Base-by-base conservation (phyloP, 2,113 vertebrate genomes). In the Fulica atra region DNA sequence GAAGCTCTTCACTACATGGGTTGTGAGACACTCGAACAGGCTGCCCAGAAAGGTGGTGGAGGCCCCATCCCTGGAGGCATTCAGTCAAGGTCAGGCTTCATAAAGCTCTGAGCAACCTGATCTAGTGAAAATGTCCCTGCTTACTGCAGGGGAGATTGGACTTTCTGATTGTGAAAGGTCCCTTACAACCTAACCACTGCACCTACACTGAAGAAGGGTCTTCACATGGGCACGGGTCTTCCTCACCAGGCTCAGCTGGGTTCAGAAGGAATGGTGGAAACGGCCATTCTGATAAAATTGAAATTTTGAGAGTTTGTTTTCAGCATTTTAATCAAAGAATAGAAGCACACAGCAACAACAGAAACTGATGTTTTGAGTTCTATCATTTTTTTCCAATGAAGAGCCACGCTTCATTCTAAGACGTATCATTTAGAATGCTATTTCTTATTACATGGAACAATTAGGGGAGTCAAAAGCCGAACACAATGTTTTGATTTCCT, bases 401-500 rank as follows among this genome's bases (percentile, higher is more conserved):
- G 93, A 88, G 29, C 25, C 33, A 74, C 6, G 38, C 23, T 92
- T 90, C 82, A 26, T 64, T 94, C 65, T n/a, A 83, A 96, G 44
- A 33, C 10, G 0, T n/a, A 74, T 53, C 3, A 90, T 93, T 94
- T 93, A n/a, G 64, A 61, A 86, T 64, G 53, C 20, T 86, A 64
- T 76, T 93, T 83, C 48, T 86, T 92, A 86, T 72, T 90, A 79
- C 40, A 90, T 16, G 25, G 65, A 96, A 95, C 69, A 96, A 92
- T 90, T 69, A 91, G 70, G 78, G 18, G 48, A 93, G 87, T 93
- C 51, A 84, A 84, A 95, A 95, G 59, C 44, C 4, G 0, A 87
- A 94, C 25, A 79, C 53, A 87, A 86, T 84, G 91, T 92, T 96
- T 96, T 93, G 66, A 79, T 96, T 95, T 84, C 65, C 86, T 95